Conservation (phyloP, 1,140 invertebrate species). For the Panagrolaimus sp. region DNA sequence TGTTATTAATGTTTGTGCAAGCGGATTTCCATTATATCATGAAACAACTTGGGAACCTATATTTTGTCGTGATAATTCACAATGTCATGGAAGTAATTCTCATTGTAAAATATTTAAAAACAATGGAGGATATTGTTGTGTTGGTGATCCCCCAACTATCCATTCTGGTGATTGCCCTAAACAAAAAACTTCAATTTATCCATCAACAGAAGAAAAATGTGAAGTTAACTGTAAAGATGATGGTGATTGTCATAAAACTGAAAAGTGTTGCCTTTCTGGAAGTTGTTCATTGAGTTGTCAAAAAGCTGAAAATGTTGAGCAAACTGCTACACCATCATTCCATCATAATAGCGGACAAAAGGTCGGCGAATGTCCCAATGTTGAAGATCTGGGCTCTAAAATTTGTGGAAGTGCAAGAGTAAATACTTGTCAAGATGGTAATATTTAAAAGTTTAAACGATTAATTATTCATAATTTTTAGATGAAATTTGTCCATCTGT, state of each 20-base stretch:
- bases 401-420: constrained; percentile 28
- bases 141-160: constrained; percentile 28
- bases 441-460: too few relatives aligned
- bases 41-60: constrained; percentile 30
- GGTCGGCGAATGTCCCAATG: constrained; percentile 30
- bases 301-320: background rate
- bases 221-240: constrained; percentile 34
- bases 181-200: constrained; percentile 6
- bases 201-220: constrained; percentile 26
- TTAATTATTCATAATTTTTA: constrained; percentile 17
- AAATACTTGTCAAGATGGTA: constrained; percentile 19
- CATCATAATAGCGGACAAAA: background rate
- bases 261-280: constrained; percentile 37
- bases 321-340: background rate
- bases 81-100: constrained; percentile 20
- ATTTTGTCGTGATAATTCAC: constrained; percentile 19
- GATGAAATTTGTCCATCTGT: constrained; percentile 25
- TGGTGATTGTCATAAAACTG: constrained; percentile 27
- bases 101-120: constrained; percentile 32
- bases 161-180: constrained; percentile 40
- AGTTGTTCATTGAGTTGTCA: constrained; percentile 32
- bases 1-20: constrained; percentile 41
- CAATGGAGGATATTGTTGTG: constrained; percentile 37
- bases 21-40: constrained; percentile 29
- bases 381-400: constrained; percentile 27